These are phyloP conservation scores for Trinorchestia longiramus DNA, from an alignment of 1,140 invertebrate species.

Conservation along the genomic window DNA sequence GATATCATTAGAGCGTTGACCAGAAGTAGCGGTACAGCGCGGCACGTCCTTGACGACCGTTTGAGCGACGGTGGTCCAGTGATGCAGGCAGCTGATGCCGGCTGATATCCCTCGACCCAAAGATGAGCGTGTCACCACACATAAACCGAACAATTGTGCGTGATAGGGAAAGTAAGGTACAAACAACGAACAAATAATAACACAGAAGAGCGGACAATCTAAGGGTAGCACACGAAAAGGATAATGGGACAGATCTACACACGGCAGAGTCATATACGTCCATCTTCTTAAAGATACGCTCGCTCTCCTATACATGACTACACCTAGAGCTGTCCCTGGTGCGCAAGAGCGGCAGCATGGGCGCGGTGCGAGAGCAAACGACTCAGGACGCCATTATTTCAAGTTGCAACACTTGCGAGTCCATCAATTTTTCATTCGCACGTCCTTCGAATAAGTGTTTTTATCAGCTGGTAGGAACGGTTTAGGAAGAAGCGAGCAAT, in stretches of 20 bases:
- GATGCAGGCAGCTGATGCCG: background rate
- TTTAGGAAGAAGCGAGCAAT: background rate
- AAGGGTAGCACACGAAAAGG: slow-evolving; percentile 52
- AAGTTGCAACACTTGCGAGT: background rate
- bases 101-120: background rate
- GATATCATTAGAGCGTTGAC: background rate
- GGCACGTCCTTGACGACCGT: background rate
- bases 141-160: slow-evolving; percentile 54
- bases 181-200: slow-evolving; percentile 54
- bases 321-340: slow-evolving; percentile 5
- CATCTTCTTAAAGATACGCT: slow-evolving; percentile 46
- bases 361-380: slow-evolving; percentile 1
- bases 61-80: background rate
- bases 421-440: background rate
- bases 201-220: slow-evolving; percentile 51
- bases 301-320: slow-evolving; percentile 30
- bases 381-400: background rate
- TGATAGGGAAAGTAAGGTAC: slow-evolving; percentile 53
- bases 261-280: slow-evolving; percentile 48
- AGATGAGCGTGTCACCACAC: slow-evolving; percentile 24
- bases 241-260: slow-evolving; percentile 54
- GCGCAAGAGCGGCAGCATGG: background rate
- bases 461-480: background rate
- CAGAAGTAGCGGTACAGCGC: background rate
- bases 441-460: background rate